phyloP scores from a whole-genome alignment of 1,140 invertebrate genomes.

The Euura lappo region DNA sequence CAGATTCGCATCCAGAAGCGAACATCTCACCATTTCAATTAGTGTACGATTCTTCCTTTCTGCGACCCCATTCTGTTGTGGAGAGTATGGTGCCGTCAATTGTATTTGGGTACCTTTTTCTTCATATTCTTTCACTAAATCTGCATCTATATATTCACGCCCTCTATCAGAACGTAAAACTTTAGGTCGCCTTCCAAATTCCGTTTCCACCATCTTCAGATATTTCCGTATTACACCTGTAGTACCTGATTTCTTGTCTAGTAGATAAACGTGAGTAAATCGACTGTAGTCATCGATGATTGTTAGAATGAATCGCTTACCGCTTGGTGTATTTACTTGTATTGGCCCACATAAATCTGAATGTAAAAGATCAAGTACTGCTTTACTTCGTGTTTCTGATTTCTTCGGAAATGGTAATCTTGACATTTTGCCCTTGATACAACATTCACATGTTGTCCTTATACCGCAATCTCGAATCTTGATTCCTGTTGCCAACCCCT shows the following conservation, averaged over 20 bases:
- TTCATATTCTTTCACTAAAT: slow-evolving; percentile 15
- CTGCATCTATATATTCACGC: slow-evolving; percentile 19
- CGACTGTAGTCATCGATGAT: slow-evolving; percentile 19
- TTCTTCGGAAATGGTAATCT: slow-evolving; percentile 9
- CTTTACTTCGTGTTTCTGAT: background rate
- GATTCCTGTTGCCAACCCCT: too few relatives aligned
- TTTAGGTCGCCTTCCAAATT: slow-evolving; percentile 21
- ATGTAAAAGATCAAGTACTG: slow-evolving; percentile 14
- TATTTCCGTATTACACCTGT: slow-evolving; percentile 11
- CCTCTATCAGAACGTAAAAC: slow-evolving; percentile 25
- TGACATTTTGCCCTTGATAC: background rate
- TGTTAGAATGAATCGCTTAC: slow-evolving; percentile 22
- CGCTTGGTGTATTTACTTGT: slow-evolving; percentile 8
- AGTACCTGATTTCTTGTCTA: slow-evolving; percentile 14
- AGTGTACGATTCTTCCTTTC: too few relatives aligned
- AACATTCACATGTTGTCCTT: slow-evolving; percentile 8
- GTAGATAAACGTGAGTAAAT: slow-evolving; percentile 9
- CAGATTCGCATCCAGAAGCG: slow-evolving; percentile 41
- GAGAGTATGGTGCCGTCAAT: background rate
- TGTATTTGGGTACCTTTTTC: slow-evolving; percentile 29
- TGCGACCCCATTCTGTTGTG: too few relatives aligned
- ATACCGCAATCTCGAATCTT: too few relatives aligned
- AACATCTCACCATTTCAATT: slow-evolving; percentile 36
- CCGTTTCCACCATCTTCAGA: slow-evolving; percentile 10
- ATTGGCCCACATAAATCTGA: slow-evolving; percentile 19